phyloP scores from a whole-genome alignment of 2,797 vertebrate genomes.

The Manis javanica region DNA sequence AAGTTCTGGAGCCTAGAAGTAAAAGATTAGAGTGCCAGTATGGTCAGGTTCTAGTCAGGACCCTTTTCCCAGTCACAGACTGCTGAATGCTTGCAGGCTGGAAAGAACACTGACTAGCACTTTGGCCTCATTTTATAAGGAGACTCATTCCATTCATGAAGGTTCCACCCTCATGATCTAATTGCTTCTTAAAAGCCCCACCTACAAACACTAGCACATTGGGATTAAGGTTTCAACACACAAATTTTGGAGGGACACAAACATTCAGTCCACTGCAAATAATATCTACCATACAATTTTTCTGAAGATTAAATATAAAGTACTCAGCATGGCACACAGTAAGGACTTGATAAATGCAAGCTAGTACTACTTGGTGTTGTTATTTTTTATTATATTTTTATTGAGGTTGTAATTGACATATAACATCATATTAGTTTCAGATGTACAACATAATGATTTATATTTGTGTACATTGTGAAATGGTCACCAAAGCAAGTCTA shows the following conservation, averaged over 20 bases:
- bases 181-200: neutral
- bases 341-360: neutral
- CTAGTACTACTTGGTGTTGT: neutral
- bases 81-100: neutral
- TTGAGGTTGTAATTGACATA: neutral
- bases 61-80: neutral
- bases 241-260: neutral
- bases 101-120: neutral
- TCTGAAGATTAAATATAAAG: conserved; percentile 31
- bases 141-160: neutral
- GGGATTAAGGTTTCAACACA: neutral
- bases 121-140: neutral
- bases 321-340: neutral
- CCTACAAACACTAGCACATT: neutral
- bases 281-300: neutral
- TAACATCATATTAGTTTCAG: neutral
- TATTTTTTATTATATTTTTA: neutral
- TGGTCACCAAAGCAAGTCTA: neutral
- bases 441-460: neutral
- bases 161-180: neutral
- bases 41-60: neutral
- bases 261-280: neutral
- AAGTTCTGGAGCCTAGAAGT: neutral
- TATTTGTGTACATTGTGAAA: neutral
- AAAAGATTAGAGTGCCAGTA: neutral